Evolutionary conservation across 2,888 invertebrate genomes (phyloP), one percentile per base, ranked within the genome.

Genomic region (Fissipunctia ypsillon): DNA sequence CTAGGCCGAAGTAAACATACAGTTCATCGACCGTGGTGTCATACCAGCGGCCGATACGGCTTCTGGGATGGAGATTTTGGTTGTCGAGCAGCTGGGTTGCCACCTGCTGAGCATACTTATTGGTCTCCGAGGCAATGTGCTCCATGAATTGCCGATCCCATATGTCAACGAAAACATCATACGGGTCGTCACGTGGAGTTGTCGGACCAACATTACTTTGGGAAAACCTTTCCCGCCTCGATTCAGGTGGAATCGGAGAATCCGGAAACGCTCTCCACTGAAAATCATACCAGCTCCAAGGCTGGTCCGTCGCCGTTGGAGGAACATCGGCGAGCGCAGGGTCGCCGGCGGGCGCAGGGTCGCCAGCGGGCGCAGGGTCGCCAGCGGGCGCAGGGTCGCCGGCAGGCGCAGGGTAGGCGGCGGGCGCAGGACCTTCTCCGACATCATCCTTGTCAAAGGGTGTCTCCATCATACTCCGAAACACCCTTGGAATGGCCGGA

Each of bases 61-160:
- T 52, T 0, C 0, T 28, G 19, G 52, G 52, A 52, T 0, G 16
- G 14, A 63, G 63, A 6, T 0, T 50, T 7, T 41, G 16, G 28
- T n/a, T 16, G 0, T 19, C 1, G 0, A 38, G 1, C 50, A 69
- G 19, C 4, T 41, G 28, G 41, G 5, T 0, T n/a, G 16, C 50
- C 50, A 69, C 5, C 38, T 38, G 38, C 50, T 69, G 69, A 50
- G 69, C 63, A n/a, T 69, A 69, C 1, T 43, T 78, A 59, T 88
- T 88, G 0, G 88, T 88, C 52, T 86, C 86, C 57, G 31, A 35
- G 14, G 59, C 85, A 43, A 88, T 87, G 73, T 80, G 48, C 73
- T 86, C 81, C 86, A 89, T 88, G 41, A 87, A 71, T 22, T 76
- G 38, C 14, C 70, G 76, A 83, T 87, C 80, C 88, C 87, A 88